phyloP scores from a whole-genome alignment of 1,140 invertebrate genomes.

The Euwallacea similis region DNA sequence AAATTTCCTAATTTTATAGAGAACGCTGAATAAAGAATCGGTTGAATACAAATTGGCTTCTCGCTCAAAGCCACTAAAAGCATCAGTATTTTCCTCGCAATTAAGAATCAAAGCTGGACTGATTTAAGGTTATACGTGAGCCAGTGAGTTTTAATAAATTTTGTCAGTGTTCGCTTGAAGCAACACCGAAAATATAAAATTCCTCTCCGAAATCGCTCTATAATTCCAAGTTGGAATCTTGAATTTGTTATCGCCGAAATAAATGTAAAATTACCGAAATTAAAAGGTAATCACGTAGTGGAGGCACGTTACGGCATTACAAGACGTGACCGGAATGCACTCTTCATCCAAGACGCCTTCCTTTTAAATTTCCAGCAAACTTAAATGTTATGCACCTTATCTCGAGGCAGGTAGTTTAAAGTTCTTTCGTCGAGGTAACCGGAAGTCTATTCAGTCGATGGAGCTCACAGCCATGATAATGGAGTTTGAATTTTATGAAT shows the following conservation, averaged over 20 bases:
- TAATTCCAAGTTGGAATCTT: background rate
- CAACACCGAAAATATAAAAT: background rate
- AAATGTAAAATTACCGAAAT: conserved; percentile 24
- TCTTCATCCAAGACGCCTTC: background rate
- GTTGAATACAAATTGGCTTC: too few relatives aligned
- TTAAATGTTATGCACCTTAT: conserved; percentile 16
- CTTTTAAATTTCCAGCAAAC: conserved; percentile 15
- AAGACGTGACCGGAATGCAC: conserved; percentile 18
- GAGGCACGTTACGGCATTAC: conserved; percentile 21
- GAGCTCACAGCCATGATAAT: background rate
- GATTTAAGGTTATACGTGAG: too few relatives aligned
- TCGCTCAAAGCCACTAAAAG: too few relatives aligned
- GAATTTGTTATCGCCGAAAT: conserved; percentile 24
- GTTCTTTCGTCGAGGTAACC: background rate
- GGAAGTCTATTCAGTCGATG: background rate
- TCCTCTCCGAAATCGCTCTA: background rate
- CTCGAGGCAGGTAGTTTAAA: conserved; percentile 6
- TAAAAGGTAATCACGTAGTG: conserved; percentile 27
- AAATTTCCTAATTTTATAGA: too few relatives aligned
- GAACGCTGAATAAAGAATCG: too few relatives aligned
- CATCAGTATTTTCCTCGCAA: too few relatives aligned
- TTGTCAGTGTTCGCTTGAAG: too few relatives aligned
- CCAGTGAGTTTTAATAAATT: too few relatives aligned
- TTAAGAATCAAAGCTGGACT: too few relatives aligned
- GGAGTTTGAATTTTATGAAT: background rate